These are phyloP conservation scores for Chironomus tentans DNA, from an alignment of 2,888 invertebrate species.

Conservation along the genomic window DNA sequence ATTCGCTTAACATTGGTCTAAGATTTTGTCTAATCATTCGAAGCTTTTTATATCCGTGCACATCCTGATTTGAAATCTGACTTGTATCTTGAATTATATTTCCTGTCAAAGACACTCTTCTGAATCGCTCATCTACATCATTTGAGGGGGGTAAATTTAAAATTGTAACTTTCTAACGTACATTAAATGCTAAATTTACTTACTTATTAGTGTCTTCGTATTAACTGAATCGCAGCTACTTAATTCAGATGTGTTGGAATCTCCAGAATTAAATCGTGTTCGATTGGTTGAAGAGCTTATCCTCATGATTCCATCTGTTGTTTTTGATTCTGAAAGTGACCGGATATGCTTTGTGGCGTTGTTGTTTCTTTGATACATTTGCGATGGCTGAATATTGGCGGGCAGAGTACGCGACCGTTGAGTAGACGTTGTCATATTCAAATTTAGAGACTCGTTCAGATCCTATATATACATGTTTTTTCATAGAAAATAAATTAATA, in stretches of 20 bases:
- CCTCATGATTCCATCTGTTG: constrained; percentile 47
- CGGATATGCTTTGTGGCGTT: constrained; percentile 47
- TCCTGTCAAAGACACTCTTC: constrained; percentile 36
- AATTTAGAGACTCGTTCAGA: constrained; percentile 33
- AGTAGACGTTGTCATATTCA: constrained; percentile 27
- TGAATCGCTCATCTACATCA: constrained; percentile 39
- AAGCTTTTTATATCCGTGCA: constrained; percentile 65
- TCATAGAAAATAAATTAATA: not conserved
- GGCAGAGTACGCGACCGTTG: constrained; percentile 48
- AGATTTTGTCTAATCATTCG: constrained; percentile 57
- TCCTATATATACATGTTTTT: no score
- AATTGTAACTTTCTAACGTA: constrained; percentile 62
- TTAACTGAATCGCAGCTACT: constrained; percentile 71
- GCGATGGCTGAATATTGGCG: constrained; percentile 34
- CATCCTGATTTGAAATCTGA: constrained; percentile 62
- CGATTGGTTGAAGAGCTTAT: constrained; percentile 30
- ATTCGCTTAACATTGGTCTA: constrained; percentile 57
- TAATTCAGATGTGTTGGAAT: constrained; percentile 73
- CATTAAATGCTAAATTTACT: constrained; percentile 44
- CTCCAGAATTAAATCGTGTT: constrained; percentile 51
- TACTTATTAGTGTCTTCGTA: constrained; percentile 46
- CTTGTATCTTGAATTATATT: constrained; percentile 36
- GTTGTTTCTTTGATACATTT: constrained; percentile 38
- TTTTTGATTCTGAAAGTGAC: constrained; percentile 59
- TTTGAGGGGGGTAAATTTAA: constrained; percentile 69